Percentiles rank a stretch among this genome's conserved stretches.
Evolutionary conservation across 2,888 invertebrate genomes (phyloP).

Genomic region (Achlya flavicornis): DNA sequence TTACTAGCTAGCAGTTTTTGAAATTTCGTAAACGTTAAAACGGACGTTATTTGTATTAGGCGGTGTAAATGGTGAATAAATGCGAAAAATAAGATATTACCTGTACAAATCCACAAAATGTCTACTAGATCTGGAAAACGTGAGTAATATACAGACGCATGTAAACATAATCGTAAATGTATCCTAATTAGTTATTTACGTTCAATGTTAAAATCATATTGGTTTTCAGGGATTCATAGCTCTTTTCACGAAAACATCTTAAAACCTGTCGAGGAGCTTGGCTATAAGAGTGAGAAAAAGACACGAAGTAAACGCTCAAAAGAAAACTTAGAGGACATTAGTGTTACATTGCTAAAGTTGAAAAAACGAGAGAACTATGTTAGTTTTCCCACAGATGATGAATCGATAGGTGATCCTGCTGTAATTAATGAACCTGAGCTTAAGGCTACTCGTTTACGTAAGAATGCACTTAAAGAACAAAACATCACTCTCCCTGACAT

Average conservation of each 20-base stretch:
- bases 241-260: conserved; percentile 43
- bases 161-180: not conserved
- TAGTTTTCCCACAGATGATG: conserved; percentile 60
- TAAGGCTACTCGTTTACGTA: conserved; percentile 40
- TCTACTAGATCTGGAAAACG: conserved; percentile 76
- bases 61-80: conserved; percentile 32
- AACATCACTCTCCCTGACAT: conserved; percentile 32
- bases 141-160: conserved; percentile 47
- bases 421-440: conserved; percentile 25
- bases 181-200: not conserved
- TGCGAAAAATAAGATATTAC: conserved; percentile 4
- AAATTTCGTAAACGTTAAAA: conserved; percentile 45
- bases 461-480: conserved; percentile 56
- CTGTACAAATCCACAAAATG: conserved; percentile 45
- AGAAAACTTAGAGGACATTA: conserved; percentile 45
- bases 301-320: conserved; percentile 56
- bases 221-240: conserved; percentile 61
- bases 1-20: conserved; percentile 22
- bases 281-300: conserved; percentile 53
- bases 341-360: conserved; percentile 33
- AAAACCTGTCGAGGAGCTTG: conserved; percentile 31
- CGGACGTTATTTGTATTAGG: conserved; percentile 26
- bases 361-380: conserved; percentile 68
- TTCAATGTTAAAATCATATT: conserved; percentile 7
- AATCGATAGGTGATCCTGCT: conserved; percentile 26